Evolutionary conservation across 1,140 invertebrate species (phyloP).

Genomic region (Neodiprion pinetum): DNA sequence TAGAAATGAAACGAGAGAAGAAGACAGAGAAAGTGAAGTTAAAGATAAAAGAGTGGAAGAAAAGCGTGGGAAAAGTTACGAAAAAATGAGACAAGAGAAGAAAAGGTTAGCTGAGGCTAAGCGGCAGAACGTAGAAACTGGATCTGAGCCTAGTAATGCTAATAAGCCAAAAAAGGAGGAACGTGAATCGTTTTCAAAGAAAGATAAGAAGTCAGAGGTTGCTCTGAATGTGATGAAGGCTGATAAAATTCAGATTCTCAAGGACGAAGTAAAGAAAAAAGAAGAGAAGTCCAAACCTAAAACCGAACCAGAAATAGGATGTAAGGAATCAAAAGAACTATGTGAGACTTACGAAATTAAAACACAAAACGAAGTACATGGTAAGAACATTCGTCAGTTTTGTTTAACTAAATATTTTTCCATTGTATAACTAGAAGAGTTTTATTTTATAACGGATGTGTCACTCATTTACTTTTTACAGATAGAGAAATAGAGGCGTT

Average conservation of each 20-base stretch:
- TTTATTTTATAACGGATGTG: background rate
- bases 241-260: slow-evolving; percentile 16
- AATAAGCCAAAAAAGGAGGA: slow-evolving; percentile 27
- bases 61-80: slow-evolving; percentile 58
- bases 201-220: slow-evolving; percentile 18
- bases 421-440: background rate
- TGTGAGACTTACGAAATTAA: slow-evolving; percentile 1
- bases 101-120: slow-evolving; percentile 53
- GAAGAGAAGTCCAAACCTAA: slow-evolving; percentile 10
- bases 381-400: background rate
- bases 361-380: slow-evolving; percentile 2
- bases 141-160: slow-evolving; percentile 23
- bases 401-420: background rate
- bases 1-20: slow-evolving; percentile 21
- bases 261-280: slow-evolving; percentile 16
- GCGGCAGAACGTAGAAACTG: slow-evolving; percentile 42
- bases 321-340: slow-evolving; percentile 6
- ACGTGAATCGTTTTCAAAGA: slow-evolving; percentile 21
- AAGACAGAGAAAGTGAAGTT: slow-evolving; percentile 19
- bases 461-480: background rate
- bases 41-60: slow-evolving; percentile 52
- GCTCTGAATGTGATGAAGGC: background rate
- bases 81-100: slow-evolving; percentile 59
- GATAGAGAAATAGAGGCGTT: background rate
- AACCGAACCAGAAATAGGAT: background rate